Percentiles rank a stretch among this genome's conserved stretches.
Conservation (phyloP, 1,140 invertebrate genomes). For the Calycopis cecrops region DNA sequence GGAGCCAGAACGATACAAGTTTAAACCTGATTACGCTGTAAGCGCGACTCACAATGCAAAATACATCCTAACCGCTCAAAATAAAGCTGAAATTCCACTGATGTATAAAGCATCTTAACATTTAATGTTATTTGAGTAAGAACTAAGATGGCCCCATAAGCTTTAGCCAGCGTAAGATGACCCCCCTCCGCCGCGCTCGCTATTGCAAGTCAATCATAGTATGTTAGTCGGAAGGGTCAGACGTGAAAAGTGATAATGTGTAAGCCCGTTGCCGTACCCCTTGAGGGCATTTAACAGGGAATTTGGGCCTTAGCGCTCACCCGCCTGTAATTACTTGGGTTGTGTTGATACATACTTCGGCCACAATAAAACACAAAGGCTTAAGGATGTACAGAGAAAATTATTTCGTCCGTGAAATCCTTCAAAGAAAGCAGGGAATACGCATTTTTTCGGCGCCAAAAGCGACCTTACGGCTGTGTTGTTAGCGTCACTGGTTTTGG, state of each 20-base stretch:
- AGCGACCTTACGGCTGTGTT: no score
- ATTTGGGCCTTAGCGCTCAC: constrained; percentile 62
- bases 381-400: constrained; percentile 33
- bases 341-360: constrained; percentile 47
- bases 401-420: constrained; percentile 37
- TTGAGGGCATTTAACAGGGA: constrained; percentile 57
- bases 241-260: constrained; percentile 56
- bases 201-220: constrained; percentile 24
- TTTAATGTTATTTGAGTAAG: constrained; percentile 36
- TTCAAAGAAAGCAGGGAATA: constrained; percentile 22
- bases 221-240: constrained; percentile 36
- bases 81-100: constrained; percentile 31
- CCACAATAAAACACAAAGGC: constrained; percentile 37
- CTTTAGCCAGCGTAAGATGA: constrained; percentile 41
- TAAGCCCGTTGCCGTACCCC: constrained; percentile 45
- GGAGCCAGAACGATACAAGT: constrained; percentile 31
- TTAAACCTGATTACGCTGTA: constrained; percentile 40
- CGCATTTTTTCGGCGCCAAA: not conserved
- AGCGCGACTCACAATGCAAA: constrained; percentile 21
- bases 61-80: constrained; percentile 20
- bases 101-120: constrained; percentile 24
- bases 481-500: no score
- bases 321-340: constrained; percentile 60
- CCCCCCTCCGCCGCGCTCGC: constrained; percentile 25
- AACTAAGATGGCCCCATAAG: constrained; percentile 30